Evolutionary conservation across 1,140 invertebrate genomes (phyloP).

Genomic region (Camponotus vicinus): DNA sequence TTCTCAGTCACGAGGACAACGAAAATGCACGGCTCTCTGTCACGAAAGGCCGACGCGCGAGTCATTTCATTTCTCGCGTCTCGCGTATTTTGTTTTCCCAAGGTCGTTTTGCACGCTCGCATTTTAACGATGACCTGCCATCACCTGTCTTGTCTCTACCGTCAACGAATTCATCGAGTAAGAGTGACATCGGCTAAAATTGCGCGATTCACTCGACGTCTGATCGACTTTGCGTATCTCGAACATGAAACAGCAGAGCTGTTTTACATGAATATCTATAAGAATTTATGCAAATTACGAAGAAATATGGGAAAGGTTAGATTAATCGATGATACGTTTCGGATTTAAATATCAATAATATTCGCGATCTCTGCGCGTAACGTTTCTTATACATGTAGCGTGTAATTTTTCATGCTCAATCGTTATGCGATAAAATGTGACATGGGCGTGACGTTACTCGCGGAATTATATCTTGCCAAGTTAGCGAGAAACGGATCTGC

Average conservation of each 20-base stretch:
- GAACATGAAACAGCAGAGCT: neutral
- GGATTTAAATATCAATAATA: no score
- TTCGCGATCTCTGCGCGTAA: neutral
- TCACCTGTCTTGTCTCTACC: neutral
- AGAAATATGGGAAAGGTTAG: no score
- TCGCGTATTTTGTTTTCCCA: slow-evolving; percentile 61
- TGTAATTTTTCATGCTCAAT: neutral
- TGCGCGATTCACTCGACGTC: neutral
- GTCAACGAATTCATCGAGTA: neutral
- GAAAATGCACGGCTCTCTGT: neutral
- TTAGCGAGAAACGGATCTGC: neutral
- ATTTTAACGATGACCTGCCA: neutral
- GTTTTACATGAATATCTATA: neutral
- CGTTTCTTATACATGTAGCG: neutral
- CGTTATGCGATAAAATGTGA: neutral
- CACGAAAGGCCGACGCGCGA: neutral
- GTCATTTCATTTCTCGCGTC: slow-evolving; percentile 41
- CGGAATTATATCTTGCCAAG: neutral
- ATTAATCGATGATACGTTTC: no score
- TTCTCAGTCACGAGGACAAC: neutral
- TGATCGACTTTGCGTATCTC: neutral
- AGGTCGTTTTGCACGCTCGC: slow-evolving; percentile 45
- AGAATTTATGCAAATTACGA: neutral
- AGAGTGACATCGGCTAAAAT: neutral
- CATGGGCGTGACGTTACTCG: neutral